A percentile compares a stretch with the other conserved stretches of the same genome.
phyloP scores from a whole-genome alignment of 2,888 invertebrate species.

The Andrena bucephala region DNA sequence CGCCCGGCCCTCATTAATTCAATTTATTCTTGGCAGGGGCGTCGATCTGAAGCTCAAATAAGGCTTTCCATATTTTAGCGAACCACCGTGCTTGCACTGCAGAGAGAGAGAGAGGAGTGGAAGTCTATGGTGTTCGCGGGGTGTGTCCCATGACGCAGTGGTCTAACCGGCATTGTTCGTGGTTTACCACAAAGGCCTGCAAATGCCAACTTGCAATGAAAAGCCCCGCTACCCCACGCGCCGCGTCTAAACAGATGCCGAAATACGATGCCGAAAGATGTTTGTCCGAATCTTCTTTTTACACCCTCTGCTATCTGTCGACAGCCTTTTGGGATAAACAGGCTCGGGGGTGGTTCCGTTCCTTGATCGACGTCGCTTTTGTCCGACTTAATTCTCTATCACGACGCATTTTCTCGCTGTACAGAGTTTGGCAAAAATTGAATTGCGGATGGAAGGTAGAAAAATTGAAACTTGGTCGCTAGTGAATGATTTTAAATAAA shows the following conservation, averaged over 20 bases:
- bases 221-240: slow-evolving; percentile 73
- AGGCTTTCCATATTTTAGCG: slow-evolving; percentile 75
- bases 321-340: slow-evolving; percentile 63
- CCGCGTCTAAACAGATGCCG: slow-evolving; percentile 81
- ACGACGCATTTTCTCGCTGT: neutral
- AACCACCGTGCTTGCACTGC: slow-evolving; percentile 7
- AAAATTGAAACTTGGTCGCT: neutral
- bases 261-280: slow-evolving; percentile 80
- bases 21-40: slow-evolving; percentile 45
- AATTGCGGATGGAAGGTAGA: neutral
- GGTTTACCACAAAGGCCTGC: slow-evolving; percentile 84
- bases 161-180: slow-evolving; percentile 77
- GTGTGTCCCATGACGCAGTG: slow-evolving; percentile 55
- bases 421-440: neutral
- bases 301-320: slow-evolving; percentile 49
- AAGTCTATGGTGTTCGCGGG: slow-evolving; percentile 50
- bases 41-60: slow-evolving; percentile 69
- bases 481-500: neutral
- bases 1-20: slow-evolving; percentile 51
- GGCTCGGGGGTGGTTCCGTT: slow-evolving; percentile 26
- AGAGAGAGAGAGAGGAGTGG: slow-evolving; percentile 42
- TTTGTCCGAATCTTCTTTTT: slow-evolving; percentile 71
- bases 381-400: slow-evolving; percentile 20
- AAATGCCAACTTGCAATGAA: slow-evolving; percentile 82
- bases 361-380: slow-evolving; percentile 41